Base-by-base conservation (phyloP, 2,797 vertebrate species). In the Diceros bicornis region DNA sequence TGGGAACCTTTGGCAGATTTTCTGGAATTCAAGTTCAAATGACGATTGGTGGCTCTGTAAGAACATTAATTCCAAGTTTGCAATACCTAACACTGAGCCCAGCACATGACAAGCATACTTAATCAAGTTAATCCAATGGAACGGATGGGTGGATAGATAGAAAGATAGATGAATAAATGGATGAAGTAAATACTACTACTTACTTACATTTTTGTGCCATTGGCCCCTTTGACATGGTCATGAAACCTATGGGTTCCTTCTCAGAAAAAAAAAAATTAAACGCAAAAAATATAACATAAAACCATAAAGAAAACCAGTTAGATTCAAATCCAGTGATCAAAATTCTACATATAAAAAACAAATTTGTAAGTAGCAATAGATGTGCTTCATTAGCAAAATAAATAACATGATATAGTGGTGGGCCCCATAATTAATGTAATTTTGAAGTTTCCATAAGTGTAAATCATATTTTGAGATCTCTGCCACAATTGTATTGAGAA, bases 251-350 rank as follows among this genome's bases (percentile, higher is more conserved):
- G 1, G 16, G 93, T 59, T 55, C 34, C 32, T 88, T 92, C 25
- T 75, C 37, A 94, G 85, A 86, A 68, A 89, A 89, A 91, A n/a
- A 91, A 17, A 34, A 41, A 41, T 25, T 66, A 34, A 85, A 68
- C 50, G 11, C 11, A 71, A 83, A 52, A 82, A 93, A 57, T 61
- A 52, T 72, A 94, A 74, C 4, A 77, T 27, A 61, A 20, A 6
- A 55, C 78, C 23, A 78, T 23, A 69, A 71, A 89, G 75, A 59
- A 93, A 97, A 81, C 6, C 11, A 55, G 20, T 92, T 84, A 71
- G 50, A 72, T 77, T 82, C 81, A 94, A 94, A 61, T 89, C 17
- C 11, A 91, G 2, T 85, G 57, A 78, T 91, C 23, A 72, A 93
- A 96, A 94, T 72, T 81, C 21, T 52, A 21, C 55, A 91, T 50